Conservation (phyloP, 2,888 invertebrate species). For the Sarcophaga rosellei region DNA sequence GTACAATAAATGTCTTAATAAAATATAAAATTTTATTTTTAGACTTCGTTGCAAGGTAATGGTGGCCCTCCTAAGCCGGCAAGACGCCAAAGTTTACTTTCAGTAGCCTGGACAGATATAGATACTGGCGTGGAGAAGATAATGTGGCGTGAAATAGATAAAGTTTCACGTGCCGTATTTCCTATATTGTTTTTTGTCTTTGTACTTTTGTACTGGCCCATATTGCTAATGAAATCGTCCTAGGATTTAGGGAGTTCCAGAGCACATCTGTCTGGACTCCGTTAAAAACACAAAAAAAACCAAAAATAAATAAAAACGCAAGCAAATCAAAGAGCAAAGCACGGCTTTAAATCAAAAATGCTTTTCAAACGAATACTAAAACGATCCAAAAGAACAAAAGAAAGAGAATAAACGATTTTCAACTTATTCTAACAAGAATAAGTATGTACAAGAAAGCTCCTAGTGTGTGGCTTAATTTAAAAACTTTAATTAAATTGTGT, state of each 20-base stretch:
- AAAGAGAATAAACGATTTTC: not conserved
- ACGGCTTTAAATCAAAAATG: conserved; percentile 44
- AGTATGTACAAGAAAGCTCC: too few relatives aligned
- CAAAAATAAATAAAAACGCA: not conserved
- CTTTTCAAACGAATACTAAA: conserved; percentile 35
- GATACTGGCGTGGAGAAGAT: conserved; percentile 87
- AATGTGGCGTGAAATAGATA: conserved; percentile 90
- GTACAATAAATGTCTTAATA: not conserved
- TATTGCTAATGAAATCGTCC: conserved; percentile 86
- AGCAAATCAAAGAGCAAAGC: conserved; percentile 14
- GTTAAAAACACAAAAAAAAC: conserved; percentile 70
- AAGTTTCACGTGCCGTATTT: conserved; percentile 88
- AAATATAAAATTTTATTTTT: conserved; percentile 13
- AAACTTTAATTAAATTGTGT: too few relatives aligned
- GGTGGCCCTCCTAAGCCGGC: conserved; percentile 81
- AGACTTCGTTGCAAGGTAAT: conserved; percentile 81
- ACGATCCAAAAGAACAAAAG: not conserved
- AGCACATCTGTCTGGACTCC: conserved; percentile 79
- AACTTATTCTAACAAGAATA: not conserved
- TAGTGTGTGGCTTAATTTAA: too few relatives aligned
- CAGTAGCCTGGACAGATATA: conserved; percentile 86
- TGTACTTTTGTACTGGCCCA: conserved; percentile 90
- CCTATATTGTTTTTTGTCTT: conserved; percentile 90
- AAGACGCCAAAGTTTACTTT: conserved; percentile 80
- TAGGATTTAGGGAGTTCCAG: conserved; percentile 81